Base-by-base conservation (phyloP, 2,113 vertebrate genomes). In the Lontra canadensis region DNA sequence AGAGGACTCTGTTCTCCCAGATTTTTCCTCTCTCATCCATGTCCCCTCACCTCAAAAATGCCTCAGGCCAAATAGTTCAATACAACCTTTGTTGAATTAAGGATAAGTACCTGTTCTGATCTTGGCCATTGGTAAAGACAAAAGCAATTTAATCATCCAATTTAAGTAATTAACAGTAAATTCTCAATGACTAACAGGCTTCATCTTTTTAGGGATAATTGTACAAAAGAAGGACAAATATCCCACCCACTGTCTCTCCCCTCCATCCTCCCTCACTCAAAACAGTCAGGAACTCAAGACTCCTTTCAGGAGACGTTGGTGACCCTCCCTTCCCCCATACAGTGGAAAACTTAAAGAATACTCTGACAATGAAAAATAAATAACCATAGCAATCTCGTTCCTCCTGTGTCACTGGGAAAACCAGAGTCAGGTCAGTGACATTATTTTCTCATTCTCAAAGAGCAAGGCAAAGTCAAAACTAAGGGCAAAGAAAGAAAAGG, bases 141-240 rank as follows among this genome's bases (percentile, higher is more conserved):
- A 96, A 92, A 93, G 52, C 76, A 71, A 85, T n/a, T 81, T 82
- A 92, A 90, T 90, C 76, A 81, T 23, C 49, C 63, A 87, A 44
- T 47, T 93, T 89, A 79, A 81, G 52, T 29, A 71, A 78, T 55
- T 92, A 69, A 67, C 69, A 61, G 74, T 61, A 25, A 80, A 87
- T 4, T 61, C 71, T 91, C 88, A 57, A n/a, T 85, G 81, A 95
- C 69, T 49, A 84, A 88, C 17, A 86, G 59, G 47, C 65, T 81
- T 95, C 49, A 90, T 86, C 73, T 65, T 65, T 91, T 52, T 25
- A 67, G 52, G 7, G 11, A 17, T 67, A 76, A 88, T 7, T 49
- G 52, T 63, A 44, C 29, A 2, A 49, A 94, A 67, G 71, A 63
- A 84, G 39, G 23, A 88, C 23, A 88, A 88, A 39, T 15, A 9